A percentile compares a stretch with the other conserved stretches of the same genome.
Evolutionary conservation across 2,888 invertebrate species (phyloP).

Genomic region (Drosophila nr. medialis): DNA sequence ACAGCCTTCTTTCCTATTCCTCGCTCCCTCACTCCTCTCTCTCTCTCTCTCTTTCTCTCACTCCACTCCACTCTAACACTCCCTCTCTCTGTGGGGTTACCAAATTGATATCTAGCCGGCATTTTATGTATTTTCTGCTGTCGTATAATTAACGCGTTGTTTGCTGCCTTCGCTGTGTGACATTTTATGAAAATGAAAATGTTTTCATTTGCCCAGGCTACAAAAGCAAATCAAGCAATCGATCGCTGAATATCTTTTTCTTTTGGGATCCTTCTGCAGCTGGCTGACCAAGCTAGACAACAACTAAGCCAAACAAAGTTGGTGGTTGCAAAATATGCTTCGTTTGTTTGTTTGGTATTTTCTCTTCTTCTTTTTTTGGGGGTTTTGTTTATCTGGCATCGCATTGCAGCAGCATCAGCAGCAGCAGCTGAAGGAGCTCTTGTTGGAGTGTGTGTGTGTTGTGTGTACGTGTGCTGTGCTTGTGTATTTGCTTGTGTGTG

Average conservation of each 20-base stretch:
- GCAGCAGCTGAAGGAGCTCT: conserved; percentile 18
- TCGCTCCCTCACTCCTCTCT: neutral
- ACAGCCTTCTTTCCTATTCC: neutral
- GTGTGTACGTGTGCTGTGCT: conserved; percentile 9
- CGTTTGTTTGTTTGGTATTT: conserved; percentile 40
- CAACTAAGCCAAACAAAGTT: conserved; percentile 41
- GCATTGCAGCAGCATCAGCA: conserved; percentile 36
- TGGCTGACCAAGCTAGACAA: conserved; percentile 4
- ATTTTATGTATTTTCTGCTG: conserved; percentile 64
- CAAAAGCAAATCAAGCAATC: conserved; percentile 21
- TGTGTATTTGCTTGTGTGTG: neutral
- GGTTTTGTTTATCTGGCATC: conserved; percentile 65
- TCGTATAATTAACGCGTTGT: conserved; percentile 71
- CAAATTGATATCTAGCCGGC: conserved; percentile 71
- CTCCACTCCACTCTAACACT: neutral
- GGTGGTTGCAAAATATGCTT: conserved; percentile 51
- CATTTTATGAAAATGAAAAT: conserved; percentile 75
- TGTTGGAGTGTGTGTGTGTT: conserved; percentile 6
- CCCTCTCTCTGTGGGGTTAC: neutral
- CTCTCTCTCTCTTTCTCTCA: neutral
- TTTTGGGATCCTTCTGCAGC: conserved; percentile 10
- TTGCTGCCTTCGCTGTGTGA: conserved; percentile 43
- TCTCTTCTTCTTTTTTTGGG: conserved; percentile 14
- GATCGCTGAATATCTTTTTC: conserved; percentile 24
- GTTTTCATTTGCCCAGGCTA: conserved; percentile 64